Evolutionary conservation across 2,888 invertebrate genomes (phyloP).

Genomic region (Hirudinaria manillensis): DNA sequence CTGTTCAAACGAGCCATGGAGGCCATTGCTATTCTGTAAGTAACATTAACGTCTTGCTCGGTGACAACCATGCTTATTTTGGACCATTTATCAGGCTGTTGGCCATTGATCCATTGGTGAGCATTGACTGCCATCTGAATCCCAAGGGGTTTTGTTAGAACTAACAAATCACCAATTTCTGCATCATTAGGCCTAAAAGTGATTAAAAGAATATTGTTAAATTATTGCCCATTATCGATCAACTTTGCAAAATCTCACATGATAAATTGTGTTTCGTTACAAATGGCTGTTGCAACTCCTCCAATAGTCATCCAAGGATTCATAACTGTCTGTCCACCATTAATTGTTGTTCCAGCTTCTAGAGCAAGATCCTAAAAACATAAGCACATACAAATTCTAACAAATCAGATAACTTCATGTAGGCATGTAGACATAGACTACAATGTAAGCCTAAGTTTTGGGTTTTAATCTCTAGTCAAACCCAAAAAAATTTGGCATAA

Average conservation of each 20-base stretch:
- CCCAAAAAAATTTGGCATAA: too few relatives aligned
- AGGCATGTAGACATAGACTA: not conserved
- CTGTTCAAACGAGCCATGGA: slow-evolving; percentile 74
- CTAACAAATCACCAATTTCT: slow-evolving; percentile 69
- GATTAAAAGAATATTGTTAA: not conserved
- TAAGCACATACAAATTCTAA: not conserved
- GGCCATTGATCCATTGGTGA: slow-evolving; percentile 69
- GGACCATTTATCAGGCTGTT: slow-evolving; percentile 65
- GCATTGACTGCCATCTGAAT: slow-evolving; percentile 72
- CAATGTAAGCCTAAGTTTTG: too few relatives aligned
- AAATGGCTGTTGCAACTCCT: slow-evolving; percentile 61
- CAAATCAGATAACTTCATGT: not conserved
- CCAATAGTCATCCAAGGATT: slow-evolving; percentile 82
- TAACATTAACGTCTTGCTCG: slow-evolving; percentile 66
- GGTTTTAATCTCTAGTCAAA: too few relatives aligned
- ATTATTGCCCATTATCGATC: not conserved
- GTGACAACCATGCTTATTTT: slow-evolving; percentile 65
- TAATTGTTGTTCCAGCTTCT: slow-evolving; percentile 66
- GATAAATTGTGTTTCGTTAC: slow-evolving; percentile 73
- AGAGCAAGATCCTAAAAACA: slow-evolving; percentile 63
- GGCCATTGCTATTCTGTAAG: slow-evolving; percentile 67
- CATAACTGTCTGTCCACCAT: slow-evolving; percentile 63
- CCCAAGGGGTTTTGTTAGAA: slow-evolving; percentile 75
- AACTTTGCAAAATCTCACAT: slow-evolving; percentile 53
- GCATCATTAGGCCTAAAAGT: slow-evolving; percentile 63